Evolutionary conservation across 2,888 invertebrate genomes (phyloP).

Genomic region (Scotopteryx bipunctaria): DNA sequence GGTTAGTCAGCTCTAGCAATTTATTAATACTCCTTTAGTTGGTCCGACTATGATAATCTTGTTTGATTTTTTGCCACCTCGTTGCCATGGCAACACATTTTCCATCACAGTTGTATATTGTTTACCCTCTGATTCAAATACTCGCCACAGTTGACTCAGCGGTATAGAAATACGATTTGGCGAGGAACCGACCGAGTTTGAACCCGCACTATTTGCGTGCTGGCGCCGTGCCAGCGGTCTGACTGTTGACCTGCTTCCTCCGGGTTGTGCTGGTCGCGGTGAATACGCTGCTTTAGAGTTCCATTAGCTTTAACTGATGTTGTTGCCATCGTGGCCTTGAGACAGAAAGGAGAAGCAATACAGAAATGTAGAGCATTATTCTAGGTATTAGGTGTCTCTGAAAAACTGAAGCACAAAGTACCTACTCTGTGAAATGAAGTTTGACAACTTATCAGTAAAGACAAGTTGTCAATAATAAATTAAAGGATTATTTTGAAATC

Average conservation of each 20-base stretch:
- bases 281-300: slow-evolving; percentile 14
- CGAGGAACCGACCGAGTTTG: slow-evolving; percentile 68
- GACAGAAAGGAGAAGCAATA: neutral
- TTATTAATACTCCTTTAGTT: too few species aligned
- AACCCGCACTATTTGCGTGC: slow-evolving; percentile 71
- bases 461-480: too few species aligned
- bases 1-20: too few species aligned
- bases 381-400: too few species aligned
- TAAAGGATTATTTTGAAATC: too few species aligned
- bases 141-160: slow-evolving; percentile 60
- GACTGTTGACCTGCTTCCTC: slow-evolving; percentile 63
- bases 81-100: too few species aligned
- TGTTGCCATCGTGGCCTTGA: slow-evolving; percentile 4
- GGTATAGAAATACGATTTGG: slow-evolving; percentile 68
- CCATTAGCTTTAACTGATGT: slow-evolving; percentile 12
- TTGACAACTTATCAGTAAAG: too few species aligned
- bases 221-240: slow-evolving; percentile 63
- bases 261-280: slow-evolving; percentile 16
- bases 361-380: neutral
- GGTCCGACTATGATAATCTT: too few species aligned
- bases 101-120: neutral
- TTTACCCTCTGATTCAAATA: slow-evolving; percentile 28
- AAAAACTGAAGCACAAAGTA: too few species aligned
- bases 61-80: too few species aligned
- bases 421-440: too few species aligned